Percentiles rank a stretch among this genome's conserved stretches.
Evolutionary conservation across 2,888 invertebrate genomes (phyloP).

Genomic region (Aelia acuminata): DNA sequence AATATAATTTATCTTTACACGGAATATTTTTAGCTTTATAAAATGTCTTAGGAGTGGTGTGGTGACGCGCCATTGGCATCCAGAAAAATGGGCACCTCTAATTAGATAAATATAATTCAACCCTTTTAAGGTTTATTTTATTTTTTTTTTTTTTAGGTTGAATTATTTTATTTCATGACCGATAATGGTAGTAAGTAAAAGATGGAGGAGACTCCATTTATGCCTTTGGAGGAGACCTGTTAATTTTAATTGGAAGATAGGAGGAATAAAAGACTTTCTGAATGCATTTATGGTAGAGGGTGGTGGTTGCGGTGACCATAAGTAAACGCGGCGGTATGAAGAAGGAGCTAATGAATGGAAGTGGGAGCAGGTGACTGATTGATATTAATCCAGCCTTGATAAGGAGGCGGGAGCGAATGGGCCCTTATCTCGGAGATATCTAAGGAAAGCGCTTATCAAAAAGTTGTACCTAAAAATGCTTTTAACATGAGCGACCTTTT

Average conservation of each 20-base stretch:
- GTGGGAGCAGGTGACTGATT: background rate
- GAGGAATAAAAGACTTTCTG: background rate
- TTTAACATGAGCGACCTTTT: constrained; percentile 48
- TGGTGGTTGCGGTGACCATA: background rate
- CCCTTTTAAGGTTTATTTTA: no score
- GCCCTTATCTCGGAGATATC: background rate
- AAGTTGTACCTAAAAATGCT: constrained; percentile 55
- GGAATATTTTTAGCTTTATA: no score
- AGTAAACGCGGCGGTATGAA: constrained; percentile 9
- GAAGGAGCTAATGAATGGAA: background rate
- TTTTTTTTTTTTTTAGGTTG: no score
- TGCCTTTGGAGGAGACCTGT: background rate
- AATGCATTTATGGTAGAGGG: background rate
- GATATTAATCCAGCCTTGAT: background rate
- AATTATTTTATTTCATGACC: no score
- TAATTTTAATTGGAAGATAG: background rate
- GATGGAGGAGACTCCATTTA: background rate
- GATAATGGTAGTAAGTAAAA: no score
- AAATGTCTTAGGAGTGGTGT: no score
- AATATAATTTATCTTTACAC: no score
- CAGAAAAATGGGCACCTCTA: no score
- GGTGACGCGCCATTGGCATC: no score
- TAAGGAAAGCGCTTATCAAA: constrained; percentile 40
- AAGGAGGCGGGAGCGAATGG: background rate
- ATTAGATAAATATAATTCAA: no score